These are phyloP conservation scores for Anoplius nigerrimus DNA, from an alignment of 2,888 invertebrate species.

Conservation along the genomic window DNA sequence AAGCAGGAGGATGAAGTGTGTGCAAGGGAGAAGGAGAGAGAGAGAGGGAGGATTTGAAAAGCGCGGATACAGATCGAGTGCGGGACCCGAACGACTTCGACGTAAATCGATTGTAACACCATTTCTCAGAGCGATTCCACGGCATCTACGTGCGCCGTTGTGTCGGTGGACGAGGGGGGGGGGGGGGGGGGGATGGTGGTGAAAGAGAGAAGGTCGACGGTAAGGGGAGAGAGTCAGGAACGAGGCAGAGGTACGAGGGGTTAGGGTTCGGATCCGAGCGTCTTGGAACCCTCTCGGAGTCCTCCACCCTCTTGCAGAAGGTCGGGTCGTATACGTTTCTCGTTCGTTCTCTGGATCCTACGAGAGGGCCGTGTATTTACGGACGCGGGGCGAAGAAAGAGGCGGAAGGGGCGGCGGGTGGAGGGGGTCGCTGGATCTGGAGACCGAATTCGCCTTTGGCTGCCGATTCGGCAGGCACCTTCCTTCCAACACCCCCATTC, in stretches of 20 bases:
- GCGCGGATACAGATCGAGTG: slow-evolving; percentile 9
- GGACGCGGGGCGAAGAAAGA: no score
- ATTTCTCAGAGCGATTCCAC: slow-evolving; percentile 50
- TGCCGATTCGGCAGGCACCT: neutral
- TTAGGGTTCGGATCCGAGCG: neutral
- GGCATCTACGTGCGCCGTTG: no score
- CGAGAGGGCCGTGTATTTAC: no score
- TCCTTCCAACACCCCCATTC: neutral
- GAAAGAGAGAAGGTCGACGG: neutral
- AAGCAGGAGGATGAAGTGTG: no score
- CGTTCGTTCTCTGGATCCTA: slow-evolving; percentile 6
- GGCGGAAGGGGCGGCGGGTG: no score
- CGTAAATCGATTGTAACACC: slow-evolving; percentile 66
- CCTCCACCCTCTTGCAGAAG: neutral
- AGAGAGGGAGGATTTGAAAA: no score
- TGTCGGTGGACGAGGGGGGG: neutral
- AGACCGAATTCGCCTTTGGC: slow-evolving; percentile 6
- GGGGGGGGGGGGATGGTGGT: neutral
- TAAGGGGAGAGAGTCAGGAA: neutral
- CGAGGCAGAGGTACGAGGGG: neutral
- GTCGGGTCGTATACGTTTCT: slow-evolving; percentile 3
- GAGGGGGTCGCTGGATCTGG: neutral
- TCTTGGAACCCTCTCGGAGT: neutral
- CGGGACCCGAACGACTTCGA: slow-evolving; percentile 48
- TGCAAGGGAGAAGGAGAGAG: no score